phyloP scores from a whole-genome alignment of 2,797 vertebrate genomes.

The Jordanella pulchra region DNA sequence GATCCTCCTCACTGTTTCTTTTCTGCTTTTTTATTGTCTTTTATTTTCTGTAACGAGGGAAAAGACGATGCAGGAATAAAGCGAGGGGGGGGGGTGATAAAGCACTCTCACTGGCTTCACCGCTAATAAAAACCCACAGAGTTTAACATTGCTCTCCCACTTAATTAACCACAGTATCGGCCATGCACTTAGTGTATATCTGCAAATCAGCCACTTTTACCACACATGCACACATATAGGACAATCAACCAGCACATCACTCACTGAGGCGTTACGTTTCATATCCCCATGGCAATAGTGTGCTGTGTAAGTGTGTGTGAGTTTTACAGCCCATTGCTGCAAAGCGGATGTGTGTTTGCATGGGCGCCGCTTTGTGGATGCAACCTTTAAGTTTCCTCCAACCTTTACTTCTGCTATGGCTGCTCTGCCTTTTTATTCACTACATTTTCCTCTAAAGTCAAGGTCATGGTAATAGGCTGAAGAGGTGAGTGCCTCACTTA shows the following conservation, averaged over 20 bases:
- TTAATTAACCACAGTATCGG: conserved; percentile 78
- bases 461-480: conserved; percentile 84
- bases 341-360: conserved; percentile 52
- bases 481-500: conserved; percentile 82
- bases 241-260: conserved; percentile 73
- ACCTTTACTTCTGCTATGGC: conserved; percentile 76
- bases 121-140: conserved; percentile 74
- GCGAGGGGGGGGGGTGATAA: conserved; percentile 37
- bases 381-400: conserved; percentile 78
- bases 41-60: conserved; percentile 60
- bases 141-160: conserved; percentile 76
- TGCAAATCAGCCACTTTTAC: conserved; percentile 77
- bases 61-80: conserved; percentile 33
- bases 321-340: conserved; percentile 56
- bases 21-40: conserved; percentile 46
- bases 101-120: conserved; percentile 45
- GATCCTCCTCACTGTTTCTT: conserved; percentile 64
- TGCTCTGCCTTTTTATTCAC: conserved; percentile 61
- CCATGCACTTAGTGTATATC: conserved; percentile 70
- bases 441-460: conserved; percentile 76
- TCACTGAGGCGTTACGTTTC: conserved; percentile 74
- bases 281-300: conserved; percentile 72
- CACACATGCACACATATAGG: conserved; percentile 46
- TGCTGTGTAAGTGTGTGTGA: conserved; percentile 60
- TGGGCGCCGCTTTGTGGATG: conserved; percentile 29